A percentile compares a stretch with the other conserved stretches of the same genome.
Conservation (phyloP, 2,797 vertebrate genomes). For the Lutjanus campechanus region DNA sequence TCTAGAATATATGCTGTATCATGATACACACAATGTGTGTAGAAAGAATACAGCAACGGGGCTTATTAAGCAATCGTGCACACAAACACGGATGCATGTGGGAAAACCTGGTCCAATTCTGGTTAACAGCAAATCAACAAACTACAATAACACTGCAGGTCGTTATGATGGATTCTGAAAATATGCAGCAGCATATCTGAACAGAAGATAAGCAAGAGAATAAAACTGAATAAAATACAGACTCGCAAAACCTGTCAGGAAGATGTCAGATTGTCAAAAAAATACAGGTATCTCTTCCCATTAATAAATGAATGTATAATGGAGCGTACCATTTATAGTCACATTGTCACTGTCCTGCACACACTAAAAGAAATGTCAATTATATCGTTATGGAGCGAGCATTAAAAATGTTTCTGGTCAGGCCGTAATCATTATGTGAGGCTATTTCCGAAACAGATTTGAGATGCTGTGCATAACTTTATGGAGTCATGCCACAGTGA, state of each 20-base stretch:
- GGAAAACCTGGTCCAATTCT: constrained; percentile 15
- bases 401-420: background rate
- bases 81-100: background rate
- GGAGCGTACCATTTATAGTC: background rate
- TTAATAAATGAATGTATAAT: background rate
- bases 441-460: constrained; percentile 1
- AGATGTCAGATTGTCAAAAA: constrained; percentile 1
- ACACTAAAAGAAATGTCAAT: background rate
- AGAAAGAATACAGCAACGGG: background rate
- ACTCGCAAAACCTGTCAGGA: background rate
- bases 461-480: background rate
- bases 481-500: background rate
- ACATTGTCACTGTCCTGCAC: background rate
- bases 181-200: background rate
- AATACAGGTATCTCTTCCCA: background rate
- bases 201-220: background rate
- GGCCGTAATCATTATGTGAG: background rate
- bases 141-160: background rate
- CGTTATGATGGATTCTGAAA: constrained; percentile 3
- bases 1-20: constrained; percentile 3
- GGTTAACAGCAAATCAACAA: constrained; percentile 9
- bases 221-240: background rate
- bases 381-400: background rate
- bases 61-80: constrained; percentile 12
- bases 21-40: constrained; percentile 1